A percentile compares a stretch with the other conserved stretches of the same genome.
Conservation (phyloP, 2,113 vertebrate genomes). For the Sylvilagus bachmani region DNA sequence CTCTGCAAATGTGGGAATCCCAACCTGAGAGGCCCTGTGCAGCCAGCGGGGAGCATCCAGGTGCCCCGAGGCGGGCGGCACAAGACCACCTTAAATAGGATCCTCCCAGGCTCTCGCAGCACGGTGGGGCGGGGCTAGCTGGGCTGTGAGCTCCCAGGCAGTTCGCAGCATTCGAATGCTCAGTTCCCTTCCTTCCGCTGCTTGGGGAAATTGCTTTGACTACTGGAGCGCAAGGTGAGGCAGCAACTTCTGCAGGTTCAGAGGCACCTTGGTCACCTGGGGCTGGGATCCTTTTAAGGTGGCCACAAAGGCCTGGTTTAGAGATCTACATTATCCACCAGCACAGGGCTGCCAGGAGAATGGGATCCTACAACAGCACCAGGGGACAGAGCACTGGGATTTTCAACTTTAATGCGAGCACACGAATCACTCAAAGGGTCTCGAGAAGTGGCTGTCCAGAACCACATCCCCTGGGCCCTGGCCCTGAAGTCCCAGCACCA, state of each 20-base stretch:
- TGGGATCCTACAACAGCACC: neutral
- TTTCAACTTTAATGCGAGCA: neutral
- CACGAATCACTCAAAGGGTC: no score
- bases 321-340: neutral
- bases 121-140: neutral
- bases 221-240: neutral
- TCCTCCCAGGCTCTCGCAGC: neutral
- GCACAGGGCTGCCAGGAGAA: neutral
- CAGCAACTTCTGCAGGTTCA: neutral
- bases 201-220: neutral
- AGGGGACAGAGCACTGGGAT: neutral
- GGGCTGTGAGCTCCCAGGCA: neutral
- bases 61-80: neutral
- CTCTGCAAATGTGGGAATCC: neutral
- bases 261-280: neutral
- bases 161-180: neutral
- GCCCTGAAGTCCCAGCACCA: neutral
- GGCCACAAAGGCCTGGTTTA: neutral
- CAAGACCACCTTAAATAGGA: slow-evolving; percentile 57
- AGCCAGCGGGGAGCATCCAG: neutral
- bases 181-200: neutral
- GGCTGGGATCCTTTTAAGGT: slow-evolving; percentile 1
- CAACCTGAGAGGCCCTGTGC: neutral
- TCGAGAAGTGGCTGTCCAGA: neutral
- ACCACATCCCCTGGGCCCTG: neutral